Percentiles rank a stretch among this genome's conserved stretches.
Conservation (phyloP, 2,797 vertebrate species). For the Catamblyrhynchus diadema region DNA sequence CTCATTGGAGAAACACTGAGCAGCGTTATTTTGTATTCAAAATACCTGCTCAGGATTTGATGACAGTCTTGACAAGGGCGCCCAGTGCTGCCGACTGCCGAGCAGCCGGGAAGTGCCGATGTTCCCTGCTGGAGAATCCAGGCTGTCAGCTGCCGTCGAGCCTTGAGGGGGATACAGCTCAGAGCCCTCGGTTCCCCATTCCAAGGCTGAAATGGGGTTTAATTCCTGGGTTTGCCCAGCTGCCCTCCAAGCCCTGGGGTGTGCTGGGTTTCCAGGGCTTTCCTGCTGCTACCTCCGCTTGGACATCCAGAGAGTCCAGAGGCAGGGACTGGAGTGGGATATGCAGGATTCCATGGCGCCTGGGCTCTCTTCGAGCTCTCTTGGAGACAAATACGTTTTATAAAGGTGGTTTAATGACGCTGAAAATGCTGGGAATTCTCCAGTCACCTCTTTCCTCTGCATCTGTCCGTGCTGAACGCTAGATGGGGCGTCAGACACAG, state of each 20-base stretch:
- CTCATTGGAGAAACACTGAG: neutral
- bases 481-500: slow-evolving; percentile 35
- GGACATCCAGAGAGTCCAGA: neutral
- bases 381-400: neutral
- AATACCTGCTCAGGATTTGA: neutral
- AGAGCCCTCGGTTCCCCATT: neutral
- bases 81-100: neutral
- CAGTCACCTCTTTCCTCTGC: neutral
- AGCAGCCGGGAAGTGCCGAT: rapidly evolving
- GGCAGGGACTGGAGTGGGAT: neutral
- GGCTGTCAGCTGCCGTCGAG: rapidly evolving
- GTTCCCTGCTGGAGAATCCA: neutral
- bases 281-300: rapidly evolving
- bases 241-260: neutral
- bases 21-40: neutral
- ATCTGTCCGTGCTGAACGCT: neutral
- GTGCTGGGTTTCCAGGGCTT: neutral
- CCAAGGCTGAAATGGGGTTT: neutral
- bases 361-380: neutral
- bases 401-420: neutral
- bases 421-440: neutral
- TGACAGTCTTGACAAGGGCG: neutral
- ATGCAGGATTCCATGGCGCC: neutral
- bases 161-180: neutral
- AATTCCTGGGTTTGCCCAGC: neutral